phyloP scores from a whole-genome alignment of 1,140 invertebrate genomes.

The Sarcophaga peregrina region DNA sequence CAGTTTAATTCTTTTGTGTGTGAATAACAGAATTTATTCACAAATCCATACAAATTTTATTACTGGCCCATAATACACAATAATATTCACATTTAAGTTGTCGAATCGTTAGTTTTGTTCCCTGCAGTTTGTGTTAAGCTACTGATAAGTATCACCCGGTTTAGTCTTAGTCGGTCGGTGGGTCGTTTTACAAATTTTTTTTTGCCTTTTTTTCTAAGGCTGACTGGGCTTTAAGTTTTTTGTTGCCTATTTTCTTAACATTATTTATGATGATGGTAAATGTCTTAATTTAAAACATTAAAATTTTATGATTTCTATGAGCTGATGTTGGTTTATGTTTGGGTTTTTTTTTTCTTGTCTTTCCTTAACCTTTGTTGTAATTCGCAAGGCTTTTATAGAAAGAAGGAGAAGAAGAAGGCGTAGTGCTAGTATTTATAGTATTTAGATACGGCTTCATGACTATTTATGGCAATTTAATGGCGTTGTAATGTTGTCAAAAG shows the following conservation, averaged over 20 bases:
- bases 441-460: not conserved
- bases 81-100: slow-evolving; percentile 7
- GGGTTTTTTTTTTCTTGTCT: not conserved
- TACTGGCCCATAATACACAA: not conserved
- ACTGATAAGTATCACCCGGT: not conserved
- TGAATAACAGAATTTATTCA: too few relatives aligned
- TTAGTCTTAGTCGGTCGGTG: too few relatives aligned
- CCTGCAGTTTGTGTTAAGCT: not conserved
- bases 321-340: not conserved
- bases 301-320: not conserved
- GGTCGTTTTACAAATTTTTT: too few relatives aligned
- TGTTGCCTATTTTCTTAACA: not conserved
- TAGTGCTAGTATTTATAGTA: too few relatives aligned
- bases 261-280: not conserved
- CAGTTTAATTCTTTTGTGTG: too few relatives aligned
- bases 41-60: too few relatives aligned
- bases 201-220: too few relatives aligned
- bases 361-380: not conserved
- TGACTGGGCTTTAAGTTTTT: too few relatives aligned
- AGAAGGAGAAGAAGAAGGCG: not conserved
- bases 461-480: not conserved
- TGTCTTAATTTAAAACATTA: slow-evolving; percentile 22
- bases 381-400: not conserved
- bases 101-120: not conserved
- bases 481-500: slow-evolving; percentile 8